Evolutionary conservation across 2,797 vertebrate species (phyloP).

Genomic region (Spheniscus humboldti): DNA sequence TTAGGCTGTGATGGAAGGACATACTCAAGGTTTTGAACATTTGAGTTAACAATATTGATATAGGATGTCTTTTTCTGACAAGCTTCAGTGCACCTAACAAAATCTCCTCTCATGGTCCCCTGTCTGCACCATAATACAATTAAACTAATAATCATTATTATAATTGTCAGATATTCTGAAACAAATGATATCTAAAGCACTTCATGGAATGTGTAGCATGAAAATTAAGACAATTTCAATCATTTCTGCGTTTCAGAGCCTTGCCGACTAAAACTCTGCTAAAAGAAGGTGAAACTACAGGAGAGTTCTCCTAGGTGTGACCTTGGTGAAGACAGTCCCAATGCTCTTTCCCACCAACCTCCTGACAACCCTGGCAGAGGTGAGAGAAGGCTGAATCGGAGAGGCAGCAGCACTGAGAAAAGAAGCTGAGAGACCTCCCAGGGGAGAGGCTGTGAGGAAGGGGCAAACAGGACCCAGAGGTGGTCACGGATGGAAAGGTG

Average conservation of each 20-base stretch:
- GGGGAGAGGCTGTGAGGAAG: not conserved
- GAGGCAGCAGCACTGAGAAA: not conserved
- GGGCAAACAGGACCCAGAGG: not conserved
- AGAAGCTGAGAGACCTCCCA: not conserved
- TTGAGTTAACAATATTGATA: not conserved
- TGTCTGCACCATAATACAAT: not conserved
- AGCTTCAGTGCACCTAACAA: not conserved
- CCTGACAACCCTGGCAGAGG: not conserved
- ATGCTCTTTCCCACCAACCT: not conserved
- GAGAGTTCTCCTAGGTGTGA: not conserved
- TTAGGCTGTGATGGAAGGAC: not conserved
- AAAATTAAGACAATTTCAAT: not conserved
- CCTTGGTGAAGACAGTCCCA: not conserved
- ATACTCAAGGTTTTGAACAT: not conserved
- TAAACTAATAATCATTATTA: not conserved
- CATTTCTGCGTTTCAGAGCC: not conserved
- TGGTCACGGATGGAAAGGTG: not conserved
- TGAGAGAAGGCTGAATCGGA: not conserved
- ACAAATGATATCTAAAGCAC: conserved; percentile 12
- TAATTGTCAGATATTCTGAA: conserved; percentile 10
- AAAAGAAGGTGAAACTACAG: not conserved
- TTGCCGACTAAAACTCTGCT: not conserved
- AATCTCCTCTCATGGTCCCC: not conserved
- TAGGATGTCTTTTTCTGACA: not conserved
- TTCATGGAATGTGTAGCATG: not conserved